phyloP scores from a whole-genome alignment of 1,140 invertebrate genomes.

The Maconellicoccus hirsutus region DNA sequence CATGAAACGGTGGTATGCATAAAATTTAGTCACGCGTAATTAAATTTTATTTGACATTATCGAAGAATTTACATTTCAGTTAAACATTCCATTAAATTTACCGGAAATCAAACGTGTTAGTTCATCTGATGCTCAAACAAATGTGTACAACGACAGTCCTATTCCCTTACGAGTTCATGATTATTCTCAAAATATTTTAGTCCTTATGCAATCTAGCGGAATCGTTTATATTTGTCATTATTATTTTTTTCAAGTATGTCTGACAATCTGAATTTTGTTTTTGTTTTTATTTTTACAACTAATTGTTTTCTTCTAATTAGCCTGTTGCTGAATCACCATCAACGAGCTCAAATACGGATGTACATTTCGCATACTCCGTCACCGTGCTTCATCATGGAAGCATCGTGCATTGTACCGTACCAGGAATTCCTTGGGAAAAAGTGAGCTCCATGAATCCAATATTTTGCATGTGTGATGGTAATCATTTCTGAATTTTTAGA shows the following conservation, averaged over 20 bases:
- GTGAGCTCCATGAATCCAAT: constrained; percentile 60
- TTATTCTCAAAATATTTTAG: constrained; percentile 64
- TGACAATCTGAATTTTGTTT: constrained; percentile 5
- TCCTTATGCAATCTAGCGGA: constrained; percentile 57
- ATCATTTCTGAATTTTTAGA: constrained; percentile 9
- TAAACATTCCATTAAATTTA: constrained; percentile 71
- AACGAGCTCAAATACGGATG: constrained; percentile 43
- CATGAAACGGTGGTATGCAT: constrained; percentile 67
- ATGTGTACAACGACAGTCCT: constrained; percentile 63
- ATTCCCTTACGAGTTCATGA: constrained; percentile 65
- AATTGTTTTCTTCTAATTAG: constrained; percentile 30
- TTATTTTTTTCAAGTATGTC: constrained; percentile 56
- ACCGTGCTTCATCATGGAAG: constrained; percentile 67
- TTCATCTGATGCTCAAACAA: constrained; percentile 37
- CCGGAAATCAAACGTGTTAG: constrained; percentile 50
- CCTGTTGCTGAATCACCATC: constrained; percentile 27
- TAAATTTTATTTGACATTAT: neutral
- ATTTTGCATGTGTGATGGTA: constrained; percentile 55
- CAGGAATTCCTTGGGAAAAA: constrained; percentile 59
- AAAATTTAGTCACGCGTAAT: neutral
- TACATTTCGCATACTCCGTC: constrained; percentile 71
- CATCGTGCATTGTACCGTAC: constrained; percentile 66
- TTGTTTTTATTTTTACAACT: constrained; percentile 23
- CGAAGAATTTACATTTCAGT: constrained; percentile 37
- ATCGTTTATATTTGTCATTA: constrained; percentile 72